Percentiles rank a stretch among this genome's conserved stretches.
Evolutionary conservation across 53 echinoderm and acorn worm species (phyloP).

Genomic region (Paelopatides confundens): DNA sequence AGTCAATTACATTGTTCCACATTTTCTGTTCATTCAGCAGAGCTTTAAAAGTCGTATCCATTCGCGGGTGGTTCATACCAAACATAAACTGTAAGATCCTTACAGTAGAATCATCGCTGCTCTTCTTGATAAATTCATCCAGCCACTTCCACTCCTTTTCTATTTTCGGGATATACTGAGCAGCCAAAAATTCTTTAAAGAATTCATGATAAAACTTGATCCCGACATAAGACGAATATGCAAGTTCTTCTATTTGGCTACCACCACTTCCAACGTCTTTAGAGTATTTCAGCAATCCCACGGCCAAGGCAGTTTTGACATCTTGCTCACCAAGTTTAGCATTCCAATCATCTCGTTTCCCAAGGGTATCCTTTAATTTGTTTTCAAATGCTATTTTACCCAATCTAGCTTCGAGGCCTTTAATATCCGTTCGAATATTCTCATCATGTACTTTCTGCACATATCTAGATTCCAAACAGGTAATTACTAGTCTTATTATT

Average conservation of each 20-base stretch:
- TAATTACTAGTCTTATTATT: background rate
- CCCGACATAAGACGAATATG: background rate
- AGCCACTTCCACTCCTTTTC: too few relatives aligned
- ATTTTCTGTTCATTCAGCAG: background rate
- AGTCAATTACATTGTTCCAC: slow-evolving; percentile 27
- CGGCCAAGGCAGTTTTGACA: background rate
- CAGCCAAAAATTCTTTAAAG: too few relatives aligned
- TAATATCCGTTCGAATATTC: background rate
- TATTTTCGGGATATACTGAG: background rate
- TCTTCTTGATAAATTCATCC: too few relatives aligned
- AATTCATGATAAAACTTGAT: too few relatives aligned
- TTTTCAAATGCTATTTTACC: background rate
- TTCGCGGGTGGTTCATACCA: background rate
- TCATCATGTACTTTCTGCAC: background rate
- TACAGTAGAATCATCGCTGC: background rate
- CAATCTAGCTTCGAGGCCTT: background rate
- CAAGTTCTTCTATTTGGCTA: background rate
- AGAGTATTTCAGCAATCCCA: background rate
- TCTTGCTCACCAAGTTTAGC: too few relatives aligned
- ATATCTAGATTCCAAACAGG: slow-evolving; percentile 13
- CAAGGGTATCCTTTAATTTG: too few relatives aligned
- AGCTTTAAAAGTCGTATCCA: background rate
- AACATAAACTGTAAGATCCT: background rate
- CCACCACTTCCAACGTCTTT: background rate
- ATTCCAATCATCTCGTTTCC: too few relatives aligned